Conservation (phyloP, 2,888 invertebrate species). For the Poecilus cupreus region DNA sequence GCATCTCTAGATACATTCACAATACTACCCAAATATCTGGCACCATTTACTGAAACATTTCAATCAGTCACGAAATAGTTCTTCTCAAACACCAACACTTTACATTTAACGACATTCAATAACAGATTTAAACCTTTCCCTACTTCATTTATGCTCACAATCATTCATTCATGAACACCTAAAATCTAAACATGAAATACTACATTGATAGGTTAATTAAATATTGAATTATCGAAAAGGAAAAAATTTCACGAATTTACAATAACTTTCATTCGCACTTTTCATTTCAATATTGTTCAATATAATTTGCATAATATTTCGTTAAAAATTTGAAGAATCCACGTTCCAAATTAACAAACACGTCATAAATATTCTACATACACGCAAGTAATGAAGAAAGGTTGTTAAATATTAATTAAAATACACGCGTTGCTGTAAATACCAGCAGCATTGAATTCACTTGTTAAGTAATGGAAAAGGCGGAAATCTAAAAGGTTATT, state of each 20-base stretch:
- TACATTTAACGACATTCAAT: too few relatives aligned
- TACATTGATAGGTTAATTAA: too few relatives aligned
- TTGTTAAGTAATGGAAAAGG: constrained; percentile 53
- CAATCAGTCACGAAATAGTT: too few relatives aligned
- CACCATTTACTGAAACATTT: too few relatives aligned
- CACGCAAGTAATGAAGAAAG: constrained; percentile 2
- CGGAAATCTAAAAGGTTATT: constrained; percentile 54
- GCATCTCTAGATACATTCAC: too few relatives aligned
- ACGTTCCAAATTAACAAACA: not conserved
- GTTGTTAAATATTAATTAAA: constrained; percentile 41
- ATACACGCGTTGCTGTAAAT: constrained; percentile 12
- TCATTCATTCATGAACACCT: too few relatives aligned
- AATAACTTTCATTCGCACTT: constrained; percentile 3
- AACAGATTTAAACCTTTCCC: too few relatives aligned
- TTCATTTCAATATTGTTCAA: constrained; percentile 7
- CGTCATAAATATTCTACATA: not conserved
- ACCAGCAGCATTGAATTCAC: constrained; percentile 18
- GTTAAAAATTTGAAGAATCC: not conserved
- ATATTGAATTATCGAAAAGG: too few relatives aligned
- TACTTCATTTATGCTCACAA: too few relatives aligned
- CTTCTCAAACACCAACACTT: too few relatives aligned
- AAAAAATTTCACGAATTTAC: constrained; percentile 1
- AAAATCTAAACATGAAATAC: too few relatives aligned
- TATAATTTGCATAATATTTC: not conserved
- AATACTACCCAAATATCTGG: too few relatives aligned